Percentiles rank a stretch among this genome's conserved stretches.
Evolutionary conservation across 1,140 invertebrate genomes (phyloP).

Genomic region (Micrasema longulum): DNA sequence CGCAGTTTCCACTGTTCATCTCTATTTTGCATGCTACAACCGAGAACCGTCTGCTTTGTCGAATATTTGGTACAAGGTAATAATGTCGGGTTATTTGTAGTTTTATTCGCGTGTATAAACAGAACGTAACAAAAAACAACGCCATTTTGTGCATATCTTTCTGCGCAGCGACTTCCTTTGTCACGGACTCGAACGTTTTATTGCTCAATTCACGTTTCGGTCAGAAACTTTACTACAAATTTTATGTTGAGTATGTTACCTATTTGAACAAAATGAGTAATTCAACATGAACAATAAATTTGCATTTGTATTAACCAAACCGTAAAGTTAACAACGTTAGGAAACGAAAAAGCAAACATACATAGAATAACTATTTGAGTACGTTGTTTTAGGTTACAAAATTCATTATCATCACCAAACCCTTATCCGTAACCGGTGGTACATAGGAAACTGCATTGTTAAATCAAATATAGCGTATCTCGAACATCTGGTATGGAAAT

Average conservation of each 20-base stretch:
- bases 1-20: background rate
- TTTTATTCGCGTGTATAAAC: constrained; percentile 17
- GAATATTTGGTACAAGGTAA: constrained; percentile 35
- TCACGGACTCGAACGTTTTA: constrained; percentile 22
- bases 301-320: constrained; percentile 17
- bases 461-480: too few species aligned
- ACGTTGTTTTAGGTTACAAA: too few species aligned
- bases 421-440: too few species aligned
- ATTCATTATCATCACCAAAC: too few species aligned
- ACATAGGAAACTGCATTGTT: too few species aligned
- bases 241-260: constrained; percentile 28
- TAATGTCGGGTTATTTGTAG: constrained; percentile 12
- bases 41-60: constrained; percentile 30
- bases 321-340: background rate
- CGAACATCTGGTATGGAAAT: too few species aligned
- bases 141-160: constrained; percentile 19
- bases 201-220: constrained; percentile 21
- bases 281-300: constrained; percentile 14
- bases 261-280: constrained; percentile 12
- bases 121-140: constrained; percentile 7
- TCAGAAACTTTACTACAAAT: constrained; percentile 29
- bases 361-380: too few species aligned
- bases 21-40: constrained; percentile 9
- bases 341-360: too few species aligned
- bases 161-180: constrained; percentile 12